These are phyloP conservation scores for Pangasius macronema DNA, from an alignment of 2,797 vertebrate species.

Conservation along the genomic window DNA sequence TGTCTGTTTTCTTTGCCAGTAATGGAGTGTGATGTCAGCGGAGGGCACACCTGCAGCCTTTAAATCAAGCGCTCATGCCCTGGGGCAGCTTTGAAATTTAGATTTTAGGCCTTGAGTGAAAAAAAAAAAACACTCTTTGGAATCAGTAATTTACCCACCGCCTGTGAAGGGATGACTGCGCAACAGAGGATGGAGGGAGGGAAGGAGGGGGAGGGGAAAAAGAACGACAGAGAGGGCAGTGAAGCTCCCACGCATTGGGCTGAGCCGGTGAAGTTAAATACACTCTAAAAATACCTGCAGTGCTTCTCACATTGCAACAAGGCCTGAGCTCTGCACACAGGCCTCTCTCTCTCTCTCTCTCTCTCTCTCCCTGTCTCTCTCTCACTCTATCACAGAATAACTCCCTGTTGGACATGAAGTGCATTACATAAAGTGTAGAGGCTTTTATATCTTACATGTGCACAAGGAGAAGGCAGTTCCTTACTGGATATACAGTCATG, in stretches of 20 bases:
- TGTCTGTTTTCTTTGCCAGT: conserved; percentile 40
- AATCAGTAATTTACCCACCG: conserved; percentile 44
- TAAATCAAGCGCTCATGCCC: conserved; percentile 47
- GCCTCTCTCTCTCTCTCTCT: conserved; percentile 17
- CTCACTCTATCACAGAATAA: background rate
- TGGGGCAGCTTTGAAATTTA: conserved; percentile 40
- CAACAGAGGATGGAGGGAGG: conserved; percentile 15
- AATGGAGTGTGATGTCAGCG: conserved; percentile 33
- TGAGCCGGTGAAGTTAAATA: conserved; percentile 55
- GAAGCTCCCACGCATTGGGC: conserved; percentile 47
- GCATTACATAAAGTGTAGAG: background rate
- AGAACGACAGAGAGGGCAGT: conserved; percentile 25
- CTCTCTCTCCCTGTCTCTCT: conserved; percentile 15
- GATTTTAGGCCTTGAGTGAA: conserved; percentile 39
- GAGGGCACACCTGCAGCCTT: conserved; percentile 43
- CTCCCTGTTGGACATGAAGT: background rate
- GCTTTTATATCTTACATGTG: background rate
- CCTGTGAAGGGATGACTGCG: conserved; percentile 40
- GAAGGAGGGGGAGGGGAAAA: background rate
- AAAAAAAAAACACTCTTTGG: conserved; percentile 23
- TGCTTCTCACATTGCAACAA: conserved; percentile 56
- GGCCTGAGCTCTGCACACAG: background rate
- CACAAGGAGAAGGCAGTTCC: background rate
- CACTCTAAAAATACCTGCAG: conserved; percentile 61
- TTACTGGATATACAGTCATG: background rate